Percentiles rank a stretch among this genome's conserved stretches.
phyloP scores from a whole-genome alignment of 2,888 invertebrate species.

The Listrodromus nycthemerus region DNA sequence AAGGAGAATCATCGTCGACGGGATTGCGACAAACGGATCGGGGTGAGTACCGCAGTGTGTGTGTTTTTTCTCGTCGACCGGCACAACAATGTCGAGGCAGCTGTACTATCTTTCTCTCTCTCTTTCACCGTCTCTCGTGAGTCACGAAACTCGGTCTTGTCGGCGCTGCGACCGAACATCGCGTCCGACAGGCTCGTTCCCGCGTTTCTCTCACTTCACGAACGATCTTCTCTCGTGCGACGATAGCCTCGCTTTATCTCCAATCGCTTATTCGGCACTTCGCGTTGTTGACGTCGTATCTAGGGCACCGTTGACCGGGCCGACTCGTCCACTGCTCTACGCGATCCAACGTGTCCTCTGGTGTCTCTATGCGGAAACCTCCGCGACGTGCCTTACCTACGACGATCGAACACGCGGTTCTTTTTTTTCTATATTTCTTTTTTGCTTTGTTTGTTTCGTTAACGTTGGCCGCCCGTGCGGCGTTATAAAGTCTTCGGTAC shows the following conservation, averaged over 20 bases:
- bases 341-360: not conserved
- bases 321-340: not conserved
- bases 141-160: not conserved
- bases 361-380: not conserved
- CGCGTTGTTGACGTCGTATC: not conserved
- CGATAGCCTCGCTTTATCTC: not conserved
- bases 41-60: not conserved
- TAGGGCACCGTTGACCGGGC: not conserved
- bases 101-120: not conserved
- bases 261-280: not conserved
- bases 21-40: not conserved
- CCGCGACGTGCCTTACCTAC: not conserved
- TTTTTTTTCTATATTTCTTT: not conserved
- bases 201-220: not conserved
- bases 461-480: not conserved
- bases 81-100: not conserved
- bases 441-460: not conserved
- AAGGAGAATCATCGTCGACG: not conserved
- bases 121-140: not conserved
- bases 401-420: conserved; percentile 17
- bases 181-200: not conserved
- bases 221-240: not conserved
- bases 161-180: not conserved
- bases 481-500: conserved; percentile 40
- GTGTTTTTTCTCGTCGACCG: not conserved